A percentile compares a stretch with the other conserved stretches of the same genome.
phyloP scores from a whole-genome alignment of 2,888 invertebrate genomes.

The Oxyteleia sp. region DNA sequence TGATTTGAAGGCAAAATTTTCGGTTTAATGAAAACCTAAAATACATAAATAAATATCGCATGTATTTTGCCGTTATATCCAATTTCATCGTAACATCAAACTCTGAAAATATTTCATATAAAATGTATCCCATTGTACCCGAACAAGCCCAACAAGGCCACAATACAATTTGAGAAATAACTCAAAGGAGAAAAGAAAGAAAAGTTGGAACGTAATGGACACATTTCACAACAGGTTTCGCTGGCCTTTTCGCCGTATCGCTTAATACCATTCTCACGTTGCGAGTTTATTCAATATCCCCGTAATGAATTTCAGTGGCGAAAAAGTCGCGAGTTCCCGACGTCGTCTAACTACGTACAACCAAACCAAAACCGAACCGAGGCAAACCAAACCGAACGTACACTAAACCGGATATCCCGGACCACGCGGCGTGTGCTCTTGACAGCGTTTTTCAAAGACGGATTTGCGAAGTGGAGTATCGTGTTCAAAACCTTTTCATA shows the following conservation, averaged over 20 bases:
- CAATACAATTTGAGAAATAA: neutral
- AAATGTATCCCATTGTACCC: neutral
- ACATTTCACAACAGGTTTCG: slow-evolving; percentile 31
- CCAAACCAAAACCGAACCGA: slow-evolving; percentile 14
- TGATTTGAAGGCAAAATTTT: too few species aligned
- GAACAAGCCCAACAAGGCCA: neutral
- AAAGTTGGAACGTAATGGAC: slow-evolving; percentile 15
- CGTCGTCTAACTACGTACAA: too few species aligned
- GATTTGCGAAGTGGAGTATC: slow-evolving; percentile 82
- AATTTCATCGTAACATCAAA: too few species aligned
- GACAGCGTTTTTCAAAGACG: slow-evolving; percentile 68
- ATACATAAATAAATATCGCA: too few species aligned
- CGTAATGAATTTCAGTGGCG: slow-evolving; percentile 34
- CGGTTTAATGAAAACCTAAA: too few species aligned
- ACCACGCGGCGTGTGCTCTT: slow-evolving; percentile 62
- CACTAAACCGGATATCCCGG: slow-evolving; percentile 77
- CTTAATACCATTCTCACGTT: slow-evolving; percentile 42
- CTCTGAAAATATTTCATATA: too few species aligned
- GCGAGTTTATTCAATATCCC: slow-evolving; percentile 32
- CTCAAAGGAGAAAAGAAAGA: neutral
- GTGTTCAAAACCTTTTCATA: slow-evolving; percentile 79
- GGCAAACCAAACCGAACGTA: slow-evolving; percentile 13
- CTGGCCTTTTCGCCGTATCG: slow-evolving; percentile 12
- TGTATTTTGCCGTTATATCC: too few species aligned
- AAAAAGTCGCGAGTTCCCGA: slow-evolving; percentile 18